Evolutionary conservation across 2,113 vertebrate species (phyloP), one percentile per base, ranked within the genome.

Genomic region (Mellivora capensis): DNA sequence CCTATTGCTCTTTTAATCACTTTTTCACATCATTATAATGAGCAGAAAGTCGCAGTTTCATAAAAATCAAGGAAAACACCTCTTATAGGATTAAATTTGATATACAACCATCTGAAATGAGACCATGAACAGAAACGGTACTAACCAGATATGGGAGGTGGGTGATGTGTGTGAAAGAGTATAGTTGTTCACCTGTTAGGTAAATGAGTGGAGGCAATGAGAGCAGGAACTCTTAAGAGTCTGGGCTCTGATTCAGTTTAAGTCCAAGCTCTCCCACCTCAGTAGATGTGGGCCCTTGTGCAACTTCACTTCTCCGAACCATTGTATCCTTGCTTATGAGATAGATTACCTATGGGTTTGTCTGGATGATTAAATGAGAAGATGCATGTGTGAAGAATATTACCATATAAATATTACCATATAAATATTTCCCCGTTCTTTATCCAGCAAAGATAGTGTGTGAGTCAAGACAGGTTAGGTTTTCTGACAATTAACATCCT

Each of bases 351-450:
- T 25, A 2, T 0, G 11, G 10, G 7, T 12, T 37, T 91, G 8
- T n/a, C 82, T 80, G 62, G 44, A 80, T 37, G 6, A 77, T 57
- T 94, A 87, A 84, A 15, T 20, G 69, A 94, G 82, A 74, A 84
- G n/a, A 44, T 15, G 3, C 2, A 37, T 27, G 1, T 34, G 9
- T 72, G 85, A 87, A 90, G 47, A 81, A 31, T 62, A 61, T 49
- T 80, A 57, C 69, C 47, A 95, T 31, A 11, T 27, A 44, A 84
- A 31, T 69, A 61, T 47, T 80, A 57, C 61, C 54, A 95, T n/a
- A 14, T 29, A 44, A 83, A 54, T 49, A 87, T 49, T 54, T 37
- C 5, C 15, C 6, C 10, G 18, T 74, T 34, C 39, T 47, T 79
- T 4, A 23, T 14, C 6, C n/a, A 91, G 20, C 8, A 84, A 61